Percentiles rank a stretch among this genome's conserved stretches.
Evolutionary conservation across 2,113 vertebrate genomes (phyloP).

Genomic region (Pachycephala philippinensis): DNA sequence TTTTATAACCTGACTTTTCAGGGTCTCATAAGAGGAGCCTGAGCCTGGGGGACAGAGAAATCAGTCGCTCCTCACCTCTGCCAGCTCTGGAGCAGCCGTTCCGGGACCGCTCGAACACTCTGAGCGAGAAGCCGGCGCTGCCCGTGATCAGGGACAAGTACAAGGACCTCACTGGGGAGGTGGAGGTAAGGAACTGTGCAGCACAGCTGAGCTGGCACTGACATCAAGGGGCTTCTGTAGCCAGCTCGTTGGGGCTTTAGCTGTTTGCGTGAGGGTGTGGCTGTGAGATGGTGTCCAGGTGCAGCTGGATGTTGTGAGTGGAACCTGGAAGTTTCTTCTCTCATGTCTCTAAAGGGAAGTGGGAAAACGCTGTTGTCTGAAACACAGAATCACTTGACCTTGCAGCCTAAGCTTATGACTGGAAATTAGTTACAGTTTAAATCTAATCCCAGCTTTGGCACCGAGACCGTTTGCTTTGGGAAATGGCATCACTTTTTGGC

Average conservation of each 20-base stretch:
- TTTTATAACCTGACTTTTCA: constrained; percentile 22
- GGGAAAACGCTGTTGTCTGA: not conserved
- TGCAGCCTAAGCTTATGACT: not conserved
- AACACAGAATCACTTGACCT: not conserved
- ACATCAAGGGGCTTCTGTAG: not conserved
- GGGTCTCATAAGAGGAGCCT: constrained; percentile 96
- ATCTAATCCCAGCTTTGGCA: constrained; percentile 10
- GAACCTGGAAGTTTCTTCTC: not conserved
- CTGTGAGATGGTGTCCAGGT: not conserved
- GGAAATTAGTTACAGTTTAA: not conserved
- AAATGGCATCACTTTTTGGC: not conserved
- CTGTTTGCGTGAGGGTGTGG: fast-evolving
- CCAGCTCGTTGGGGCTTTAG: fast-evolving
- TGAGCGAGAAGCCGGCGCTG: constrained; percentile 89
- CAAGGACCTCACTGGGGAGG: constrained; percentile 96
- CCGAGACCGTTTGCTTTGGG: not conserved
- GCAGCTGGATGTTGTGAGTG: not conserved
- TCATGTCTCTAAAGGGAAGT: not conserved
- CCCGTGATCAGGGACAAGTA: constrained; percentile 98
- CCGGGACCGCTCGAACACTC: constrained; percentile 90
- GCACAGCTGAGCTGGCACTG: not conserved
- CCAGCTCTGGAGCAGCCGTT: constrained; percentile 86
- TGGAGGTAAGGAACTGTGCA: constrained; percentile 80
- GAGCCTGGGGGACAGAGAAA: constrained; percentile 95
- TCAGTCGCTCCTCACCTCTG: constrained; percentile 80